A percentile compares a stretch with the other conserved stretches of the same genome.
Conservation (phyloP, 2,113 vertebrate genomes). For the Apodemus sylvaticus region DNA sequence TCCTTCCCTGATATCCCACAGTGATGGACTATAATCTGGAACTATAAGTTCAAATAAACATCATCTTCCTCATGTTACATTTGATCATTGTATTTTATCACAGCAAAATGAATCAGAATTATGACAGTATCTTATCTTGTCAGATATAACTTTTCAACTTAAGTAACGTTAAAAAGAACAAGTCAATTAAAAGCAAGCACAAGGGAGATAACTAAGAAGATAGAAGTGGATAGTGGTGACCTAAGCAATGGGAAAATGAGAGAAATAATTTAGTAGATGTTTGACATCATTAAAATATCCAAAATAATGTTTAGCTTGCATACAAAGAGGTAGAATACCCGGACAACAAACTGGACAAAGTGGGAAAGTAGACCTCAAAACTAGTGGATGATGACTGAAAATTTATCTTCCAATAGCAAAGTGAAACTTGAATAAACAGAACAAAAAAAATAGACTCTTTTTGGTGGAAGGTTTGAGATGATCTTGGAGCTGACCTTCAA, state of each 20-base stretch:
- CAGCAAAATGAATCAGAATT: neutral
- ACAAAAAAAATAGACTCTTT: neutral
- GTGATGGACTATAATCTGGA: neutral
- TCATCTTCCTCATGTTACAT: neutral
- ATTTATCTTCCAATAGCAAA: neutral
- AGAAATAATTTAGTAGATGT: neutral
- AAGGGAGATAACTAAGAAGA: neutral
- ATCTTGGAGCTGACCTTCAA: neutral
- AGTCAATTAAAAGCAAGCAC: neutral
- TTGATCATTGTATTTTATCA: neutral
- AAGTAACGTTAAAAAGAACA: neutral
- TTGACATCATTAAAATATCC: neutral
- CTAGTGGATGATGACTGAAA: neutral
- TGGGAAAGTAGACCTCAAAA: neutral
- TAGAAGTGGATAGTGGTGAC: fast-evolving
- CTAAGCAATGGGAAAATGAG: neutral
- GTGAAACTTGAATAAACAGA: neutral
- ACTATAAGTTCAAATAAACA: too few species aligned
- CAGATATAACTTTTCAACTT: neutral
- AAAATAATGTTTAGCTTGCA: neutral
- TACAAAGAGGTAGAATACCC: neutral
- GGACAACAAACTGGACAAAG: neutral
- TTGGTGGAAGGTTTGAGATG: fast-evolving
- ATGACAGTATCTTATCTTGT: neutral
- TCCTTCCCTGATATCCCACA: neutral